Conservation (phyloP, 2,113 vertebrate genomes). For the Tupaia chinensis region DNA sequence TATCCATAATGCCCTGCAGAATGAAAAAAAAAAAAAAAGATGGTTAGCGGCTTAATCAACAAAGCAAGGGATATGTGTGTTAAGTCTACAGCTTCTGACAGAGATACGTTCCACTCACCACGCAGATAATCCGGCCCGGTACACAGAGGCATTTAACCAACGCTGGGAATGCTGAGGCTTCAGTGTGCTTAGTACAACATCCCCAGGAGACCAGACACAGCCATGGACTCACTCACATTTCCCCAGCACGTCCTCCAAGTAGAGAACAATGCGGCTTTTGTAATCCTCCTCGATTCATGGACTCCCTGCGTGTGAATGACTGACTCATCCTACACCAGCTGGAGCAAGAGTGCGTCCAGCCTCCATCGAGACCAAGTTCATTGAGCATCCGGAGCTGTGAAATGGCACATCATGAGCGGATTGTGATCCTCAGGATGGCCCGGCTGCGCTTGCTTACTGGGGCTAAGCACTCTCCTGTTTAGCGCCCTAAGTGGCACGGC, state of each 20-base stretch:
- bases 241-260: background rate
- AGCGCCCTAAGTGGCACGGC: constrained; percentile 78
- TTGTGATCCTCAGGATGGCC: background rate
- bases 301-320: background rate
- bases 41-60: background rate
- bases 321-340: fast-evolving
- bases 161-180: fast-evolving
- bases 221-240: fast-evolving
- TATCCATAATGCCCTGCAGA: background rate
- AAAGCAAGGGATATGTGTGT: background rate
- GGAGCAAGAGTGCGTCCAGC: constrained; percentile 26
- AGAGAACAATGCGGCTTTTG: background rate
- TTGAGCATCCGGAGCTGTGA: constrained; percentile 45
- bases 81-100: background rate
- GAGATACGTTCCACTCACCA: background rate
- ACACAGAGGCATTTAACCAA: background rate
- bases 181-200: background rate
- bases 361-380: constrained; percentile 20
- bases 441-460: constrained; percentile 56
- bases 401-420: constrained; percentile 35
- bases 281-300: background rate
- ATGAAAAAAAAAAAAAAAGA: background rate
- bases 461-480: constrained; percentile 76
- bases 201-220: fast-evolving
- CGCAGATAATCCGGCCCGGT: background rate